Evolutionary conservation across 1,140 invertebrate genomes (phyloP).

Genomic region (Lucilia cuprina): DNA sequence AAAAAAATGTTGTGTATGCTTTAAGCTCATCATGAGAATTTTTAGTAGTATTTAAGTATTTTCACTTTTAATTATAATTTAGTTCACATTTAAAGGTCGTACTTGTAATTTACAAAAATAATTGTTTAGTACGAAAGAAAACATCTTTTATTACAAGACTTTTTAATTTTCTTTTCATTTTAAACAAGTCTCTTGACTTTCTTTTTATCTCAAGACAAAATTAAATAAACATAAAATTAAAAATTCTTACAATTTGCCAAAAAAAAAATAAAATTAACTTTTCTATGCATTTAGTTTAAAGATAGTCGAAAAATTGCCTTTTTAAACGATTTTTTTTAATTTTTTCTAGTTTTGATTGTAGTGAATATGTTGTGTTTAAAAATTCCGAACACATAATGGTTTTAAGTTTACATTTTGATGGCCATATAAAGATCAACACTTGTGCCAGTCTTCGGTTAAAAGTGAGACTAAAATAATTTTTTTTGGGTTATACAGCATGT

Average conservation of each 20-base stretch:
- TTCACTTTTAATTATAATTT: constrained; percentile 1
- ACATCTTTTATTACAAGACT: not conserved
- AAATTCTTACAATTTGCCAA: constrained; percentile 25
- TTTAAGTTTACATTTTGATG: not conserved
- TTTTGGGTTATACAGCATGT: no score
- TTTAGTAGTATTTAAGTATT: not conserved
- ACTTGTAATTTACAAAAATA: not conserved
- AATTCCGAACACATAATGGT: not conserved
- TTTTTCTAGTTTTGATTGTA: not conserved
- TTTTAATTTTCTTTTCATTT: constrained; percentile 2
- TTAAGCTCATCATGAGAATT: not conserved
- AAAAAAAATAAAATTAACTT: not conserved
- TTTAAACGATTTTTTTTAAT: not conserved
- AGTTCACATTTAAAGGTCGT: constrained; percentile 7
- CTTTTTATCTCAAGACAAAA: no score
- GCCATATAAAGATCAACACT: not conserved
- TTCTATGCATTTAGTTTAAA: not conserved
- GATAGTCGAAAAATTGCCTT: not conserved
- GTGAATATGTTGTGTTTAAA: not conserved
- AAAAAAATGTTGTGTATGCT: no score
- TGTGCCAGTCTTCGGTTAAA: not conserved
- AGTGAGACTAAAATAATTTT: no score
- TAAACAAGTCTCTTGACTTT: not conserved
- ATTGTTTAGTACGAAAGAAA: not conserved
- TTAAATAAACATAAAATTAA: not conserved